Evolutionary conservation across 2,888 invertebrate species (phyloP).

Genomic region (Ellobium chinense): DNA sequence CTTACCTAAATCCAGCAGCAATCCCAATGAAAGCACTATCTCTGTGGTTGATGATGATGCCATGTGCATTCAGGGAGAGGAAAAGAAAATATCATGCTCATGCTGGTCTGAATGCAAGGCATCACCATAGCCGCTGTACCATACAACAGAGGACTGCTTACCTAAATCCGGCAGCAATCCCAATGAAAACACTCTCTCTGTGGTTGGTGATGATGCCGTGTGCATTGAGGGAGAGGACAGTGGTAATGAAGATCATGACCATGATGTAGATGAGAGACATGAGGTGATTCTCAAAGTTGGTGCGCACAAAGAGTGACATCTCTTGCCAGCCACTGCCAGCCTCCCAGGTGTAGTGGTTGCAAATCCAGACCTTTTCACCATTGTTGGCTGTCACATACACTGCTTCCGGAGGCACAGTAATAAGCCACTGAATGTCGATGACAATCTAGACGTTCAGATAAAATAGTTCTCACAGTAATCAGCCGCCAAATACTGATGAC

Average conservation of each 20-base stretch:
- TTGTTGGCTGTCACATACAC: constrained; percentile 65
- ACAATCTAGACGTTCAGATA: too few species aligned
- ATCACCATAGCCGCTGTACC: too few species aligned
- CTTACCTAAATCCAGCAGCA: constrained; percentile 85
- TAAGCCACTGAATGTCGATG: constrained; percentile 78
- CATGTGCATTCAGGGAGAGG: constrained; percentile 87
- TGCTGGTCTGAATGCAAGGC: too few species aligned
- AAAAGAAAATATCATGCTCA: too few species aligned
- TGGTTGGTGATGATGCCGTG: constrained; percentile 93
- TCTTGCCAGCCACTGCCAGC: constrained; percentile 51
- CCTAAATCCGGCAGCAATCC: constrained; percentile 88
- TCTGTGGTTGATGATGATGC: constrained; percentile 94
- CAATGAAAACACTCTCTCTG: constrained; percentile 94
- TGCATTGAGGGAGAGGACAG: constrained; percentile 88
- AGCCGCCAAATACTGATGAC: background rate
- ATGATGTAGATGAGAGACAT: constrained; percentile 90
- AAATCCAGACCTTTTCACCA: constrained; percentile 71
- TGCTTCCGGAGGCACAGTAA: constrained; percentile 76
- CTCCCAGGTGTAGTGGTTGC: constrained; percentile 74
- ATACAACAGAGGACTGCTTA: too few species aligned
- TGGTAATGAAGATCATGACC: constrained; percentile 90
- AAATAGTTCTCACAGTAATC: background rate
- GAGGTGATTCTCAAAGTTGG: constrained; percentile 81
- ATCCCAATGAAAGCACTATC: constrained; percentile 95
- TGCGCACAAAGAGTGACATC: constrained; percentile 67